Evolutionary conservation across 2,888 invertebrate genomes (phyloP), one percentile per base, ranked within the genome.

Genomic region (Baccha elongata): DNA sequence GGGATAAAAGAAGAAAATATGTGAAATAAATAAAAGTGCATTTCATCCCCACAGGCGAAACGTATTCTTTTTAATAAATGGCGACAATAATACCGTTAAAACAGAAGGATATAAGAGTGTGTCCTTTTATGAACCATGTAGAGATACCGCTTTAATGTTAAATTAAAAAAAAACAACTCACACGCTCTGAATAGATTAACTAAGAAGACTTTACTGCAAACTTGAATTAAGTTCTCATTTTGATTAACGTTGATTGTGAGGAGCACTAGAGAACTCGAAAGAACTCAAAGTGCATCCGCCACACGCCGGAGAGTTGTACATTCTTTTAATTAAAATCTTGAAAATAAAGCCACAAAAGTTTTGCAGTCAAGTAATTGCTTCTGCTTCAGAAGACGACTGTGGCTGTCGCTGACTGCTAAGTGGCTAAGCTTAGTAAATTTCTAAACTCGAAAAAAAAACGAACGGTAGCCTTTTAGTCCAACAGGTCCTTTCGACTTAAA

Each of bases 81-180:
- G 50, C 64, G 32, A 62, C 64, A 75, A 58, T 75, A 80, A 69
- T 37, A 58, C 42, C 35, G 8, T 42, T 29, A 64, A 64, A 68
- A 50, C 44, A 60, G 55, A 42, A 35, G 53, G 50, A 68, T 55
- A 42, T 42, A 32, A 58, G 44, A 69, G 46, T 53, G 46, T 53
- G 29, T 13, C 7, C 29, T 60, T 60, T 29, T 17, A 29, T 32
- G 60, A 44, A n/a, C 44, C 60, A 40, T 44, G 7, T 42, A 23
- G 21, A n/a, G n/a, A n/a, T n/a, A n/a, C 15, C 26, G 60, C n/a
- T 32, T 8, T 26, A 37, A 55, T 10, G 40, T 11, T 8, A 19
- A 3, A 0, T 10, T 10, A 13, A 7, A 1, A 19, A 19, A 35
- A 17, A 19, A 10, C 11, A 2, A 2, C 10, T 19, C 19, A 2